Base-by-base conservation (phyloP, 30 jellyfish, hydroid and myxozoan species). In the Morbakka virulenta region DNA sequence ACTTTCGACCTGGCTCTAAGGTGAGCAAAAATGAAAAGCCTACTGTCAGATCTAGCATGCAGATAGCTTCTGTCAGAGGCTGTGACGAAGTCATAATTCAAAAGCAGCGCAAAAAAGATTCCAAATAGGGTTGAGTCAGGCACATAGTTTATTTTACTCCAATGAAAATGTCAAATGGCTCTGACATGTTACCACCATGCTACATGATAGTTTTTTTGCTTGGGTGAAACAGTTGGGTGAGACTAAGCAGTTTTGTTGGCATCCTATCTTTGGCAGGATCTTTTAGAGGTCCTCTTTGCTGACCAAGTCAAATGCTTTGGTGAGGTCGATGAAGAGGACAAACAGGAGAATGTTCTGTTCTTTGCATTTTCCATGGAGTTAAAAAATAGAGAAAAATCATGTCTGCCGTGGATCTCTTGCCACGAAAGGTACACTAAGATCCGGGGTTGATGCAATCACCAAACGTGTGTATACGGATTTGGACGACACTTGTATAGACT, bases 321-420 rank as follows among this genome's bases (percentile, higher is more conserved):
- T 61, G 72, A 61, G 72, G 27, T 61, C 72, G 12, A 61, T 22
- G 72, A 61, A 61, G 24, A 12, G 13, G 47, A 61, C 13, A 24
- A 11, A 61, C 12, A 61, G 72, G 12, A 9, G 72, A 9, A 11
- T 61, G 30, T 34, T 61, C 23, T 61, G 72, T 22, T 61, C 72
- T 24, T 34, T 61, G 27, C 27, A 22, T 34, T 61, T 61, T 34
- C 23, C 72, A 9, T 61, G 72, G 12, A 61, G 36, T 61, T 61
- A n/a, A 13, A 13, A 11, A n/a, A 12, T 12, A 9, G 72, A 61
- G 27, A n/a, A 61, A 61, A 14, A 61, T 24, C 72, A 61, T 61
- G 72, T 61, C 72, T 11, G 23, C 23, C 12, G 72, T 61, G 9
- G 72, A 61, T n/a, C n/a, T n/a, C n/a, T n/a, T n/a, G n/a, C n/a